Base-by-base conservation (phyloP, 2,888 invertebrate genomes). In the Metacarcinus magister region DNA sequence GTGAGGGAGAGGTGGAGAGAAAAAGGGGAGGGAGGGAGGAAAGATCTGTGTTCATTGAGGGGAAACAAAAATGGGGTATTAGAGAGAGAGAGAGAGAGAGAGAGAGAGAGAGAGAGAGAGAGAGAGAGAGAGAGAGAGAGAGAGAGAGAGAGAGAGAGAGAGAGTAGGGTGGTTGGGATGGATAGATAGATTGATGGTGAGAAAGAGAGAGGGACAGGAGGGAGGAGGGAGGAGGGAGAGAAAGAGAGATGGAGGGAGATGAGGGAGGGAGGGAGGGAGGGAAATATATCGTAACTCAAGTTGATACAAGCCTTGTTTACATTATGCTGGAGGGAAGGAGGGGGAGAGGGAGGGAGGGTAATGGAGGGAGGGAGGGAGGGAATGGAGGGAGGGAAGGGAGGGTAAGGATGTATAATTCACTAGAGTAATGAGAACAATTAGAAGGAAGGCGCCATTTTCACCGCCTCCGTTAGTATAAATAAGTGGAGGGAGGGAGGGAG, bases 121-220 rank as follows among this genome's bases (percentile, higher is more conserved):
- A 93, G 93, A 93, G 93, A 93, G 93, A 93, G 93, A 93, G 93
- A 93, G 93, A 93, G 92, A 92, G 92, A 92, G 92, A 92, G 92
- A 92, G 92, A 92, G 92, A 92, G 92, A 92, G 92, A 92, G 92
- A 92, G 92, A 92, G 92, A 46, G 48, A 46, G 46, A 48, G 46
- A 28, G 48, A 46, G 43, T 44, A 16, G 13, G 46, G n/a, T 16
- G n/a, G 19, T 16, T 16, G 5, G 28, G 75, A 75, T 3, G 2
- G 75, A 75, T 2, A 75, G 28, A 28, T 75, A 28, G 10, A n/a
- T 28, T 75, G 10, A 28, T 3, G 28, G n/a, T n/a, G 3, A 3
- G 75, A 28, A 28, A 28, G 75, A 75, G 28, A 3, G 28, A 10
- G 28, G 16, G 28, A 3, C 10, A 75, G 75, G 39, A 28, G 54